phyloP scores from a whole-genome alignment of 2,888 invertebrate species.

The Phasia obesa region DNA sequence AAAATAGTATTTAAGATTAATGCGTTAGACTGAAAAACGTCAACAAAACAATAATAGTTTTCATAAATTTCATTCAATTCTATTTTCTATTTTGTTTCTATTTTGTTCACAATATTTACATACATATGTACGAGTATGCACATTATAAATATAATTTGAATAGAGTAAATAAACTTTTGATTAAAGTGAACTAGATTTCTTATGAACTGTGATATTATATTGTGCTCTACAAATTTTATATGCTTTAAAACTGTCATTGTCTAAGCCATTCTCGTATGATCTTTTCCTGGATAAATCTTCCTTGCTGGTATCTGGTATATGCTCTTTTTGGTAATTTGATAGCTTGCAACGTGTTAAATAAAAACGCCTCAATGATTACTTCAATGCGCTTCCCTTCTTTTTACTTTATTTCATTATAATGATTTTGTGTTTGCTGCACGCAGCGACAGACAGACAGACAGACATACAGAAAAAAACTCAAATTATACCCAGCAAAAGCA shows the following conservation, averaged over 20 bases:
- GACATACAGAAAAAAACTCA: conserved; percentile 9
- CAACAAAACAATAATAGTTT: conserved; percentile 58
- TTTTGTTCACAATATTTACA: conserved; percentile 15
- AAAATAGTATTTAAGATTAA: no score
- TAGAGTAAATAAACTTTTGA: conserved; percentile 1
- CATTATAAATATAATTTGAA: not conserved
- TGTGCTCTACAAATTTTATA: not conserved
- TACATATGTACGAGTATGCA: no score
- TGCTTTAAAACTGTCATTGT: conserved; percentile 43
- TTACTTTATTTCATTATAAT: conserved; percentile 67
- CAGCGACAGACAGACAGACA: conserved; percentile 42
- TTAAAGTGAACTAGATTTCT: conserved; percentile 22
- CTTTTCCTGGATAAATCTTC: conserved; percentile 47
- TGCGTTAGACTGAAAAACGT: conserved; percentile 44
- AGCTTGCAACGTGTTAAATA: conserved; percentile 77
- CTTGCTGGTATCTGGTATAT: conserved; percentile 39
- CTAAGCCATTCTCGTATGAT: conserved; percentile 28
- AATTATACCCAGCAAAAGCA: conserved; percentile 1
- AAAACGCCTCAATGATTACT: conserved; percentile 78
- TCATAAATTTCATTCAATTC: not conserved
- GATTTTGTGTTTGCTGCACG: conserved; percentile 71
- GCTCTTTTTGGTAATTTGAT: conserved; percentile 77
- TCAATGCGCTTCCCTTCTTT: conserved; percentile 76
- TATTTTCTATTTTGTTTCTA: conserved; percentile 47
- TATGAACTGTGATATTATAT: not conserved